Evolutionary conservation across 2,888 invertebrate genomes (phyloP).

Genomic region (Eristalinus sepulchralis): DNA sequence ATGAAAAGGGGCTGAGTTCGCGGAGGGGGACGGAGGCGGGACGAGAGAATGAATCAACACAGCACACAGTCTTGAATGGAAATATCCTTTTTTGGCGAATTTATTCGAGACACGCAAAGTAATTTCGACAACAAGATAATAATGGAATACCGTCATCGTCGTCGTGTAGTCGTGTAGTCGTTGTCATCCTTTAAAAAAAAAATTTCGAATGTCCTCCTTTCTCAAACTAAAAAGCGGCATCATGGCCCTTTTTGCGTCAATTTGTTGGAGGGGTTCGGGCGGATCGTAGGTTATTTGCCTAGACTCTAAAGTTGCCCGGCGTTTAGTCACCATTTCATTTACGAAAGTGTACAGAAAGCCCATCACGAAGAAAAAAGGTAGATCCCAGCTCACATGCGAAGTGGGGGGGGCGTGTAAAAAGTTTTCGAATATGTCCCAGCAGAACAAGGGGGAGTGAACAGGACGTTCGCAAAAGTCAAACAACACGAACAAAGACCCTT

Average conservation of each 20-base stretch:
- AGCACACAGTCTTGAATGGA: slow-evolving; percentile 8
- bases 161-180: neutral
- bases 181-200: slow-evolving; percentile 1
- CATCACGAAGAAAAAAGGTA: slow-evolving; percentile 11
- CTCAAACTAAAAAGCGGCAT: neutral
- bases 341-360: slow-evolving; percentile 11
- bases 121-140: slow-evolving; percentile 68
- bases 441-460: neutral
- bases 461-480: slow-evolving; percentile 57
- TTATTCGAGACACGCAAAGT: slow-evolving; percentile 69
- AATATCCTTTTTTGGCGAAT: slow-evolving; percentile 43
- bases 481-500: slow-evolving; percentile 52
- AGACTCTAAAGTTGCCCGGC: slow-evolving; percentile 28
- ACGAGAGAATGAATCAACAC: neutral
- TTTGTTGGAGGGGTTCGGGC: neutral
- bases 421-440: neutral
- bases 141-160: slow-evolving; percentile 47
- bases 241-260: neutral
- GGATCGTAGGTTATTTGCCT: slow-evolving; percentile 12
- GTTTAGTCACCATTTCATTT: slow-evolving; percentile 52
- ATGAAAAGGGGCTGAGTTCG: neutral
- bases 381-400: slow-evolving; percentile 27
- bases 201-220: neutral
- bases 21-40: neutral
- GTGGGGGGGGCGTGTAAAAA: neutral